Evolutionary conservation across 1,140 invertebrate species (phyloP).

Genomic region (Nephila pilipes): DNA sequence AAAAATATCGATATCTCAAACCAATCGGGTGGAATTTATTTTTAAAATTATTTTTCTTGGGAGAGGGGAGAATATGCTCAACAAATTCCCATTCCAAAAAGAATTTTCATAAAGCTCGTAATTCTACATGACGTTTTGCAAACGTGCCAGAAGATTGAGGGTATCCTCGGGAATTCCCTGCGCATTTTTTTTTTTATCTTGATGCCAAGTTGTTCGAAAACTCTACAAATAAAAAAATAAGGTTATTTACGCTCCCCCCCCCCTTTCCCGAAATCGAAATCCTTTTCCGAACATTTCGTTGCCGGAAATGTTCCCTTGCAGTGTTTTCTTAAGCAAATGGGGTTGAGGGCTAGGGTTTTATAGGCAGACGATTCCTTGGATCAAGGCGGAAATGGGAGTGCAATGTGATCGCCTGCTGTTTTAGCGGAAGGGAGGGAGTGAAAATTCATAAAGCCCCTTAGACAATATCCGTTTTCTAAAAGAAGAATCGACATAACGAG

Average conservation of each 20-base stretch:
- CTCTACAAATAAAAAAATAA: background rate
- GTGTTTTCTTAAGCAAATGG: constrained; percentile 38
- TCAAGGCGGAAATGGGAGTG: background rate
- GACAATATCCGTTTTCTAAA: constrained; percentile 19
- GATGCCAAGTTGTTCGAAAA: background rate
- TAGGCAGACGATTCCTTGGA: background rate
- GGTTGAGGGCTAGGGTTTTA: constrained; percentile 1
- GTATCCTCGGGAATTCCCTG: background rate
- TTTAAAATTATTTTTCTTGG: background rate
- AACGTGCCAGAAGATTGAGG: background rate
- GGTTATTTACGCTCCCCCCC: background rate
- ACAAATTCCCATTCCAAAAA: background rate
- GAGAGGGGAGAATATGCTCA: background rate
- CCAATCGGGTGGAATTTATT: background rate
- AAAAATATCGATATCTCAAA: background rate
- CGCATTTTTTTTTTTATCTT: background rate
- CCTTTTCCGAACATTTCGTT: background rate
- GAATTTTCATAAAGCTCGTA: constrained; percentile 10
- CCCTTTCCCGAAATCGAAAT: background rate
- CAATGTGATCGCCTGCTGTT: constrained; percentile 5
- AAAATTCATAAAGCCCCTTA: constrained; percentile 23
- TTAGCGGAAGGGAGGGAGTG: background rate
- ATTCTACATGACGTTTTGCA: background rate
- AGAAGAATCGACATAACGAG: background rate
- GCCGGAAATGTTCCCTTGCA: constrained; percentile 1